Evolutionary conservation across 2,797 vertebrate species (phyloP), one percentile per base, ranked within the genome.

Genomic region (Urophycis tenuis): DNA sequence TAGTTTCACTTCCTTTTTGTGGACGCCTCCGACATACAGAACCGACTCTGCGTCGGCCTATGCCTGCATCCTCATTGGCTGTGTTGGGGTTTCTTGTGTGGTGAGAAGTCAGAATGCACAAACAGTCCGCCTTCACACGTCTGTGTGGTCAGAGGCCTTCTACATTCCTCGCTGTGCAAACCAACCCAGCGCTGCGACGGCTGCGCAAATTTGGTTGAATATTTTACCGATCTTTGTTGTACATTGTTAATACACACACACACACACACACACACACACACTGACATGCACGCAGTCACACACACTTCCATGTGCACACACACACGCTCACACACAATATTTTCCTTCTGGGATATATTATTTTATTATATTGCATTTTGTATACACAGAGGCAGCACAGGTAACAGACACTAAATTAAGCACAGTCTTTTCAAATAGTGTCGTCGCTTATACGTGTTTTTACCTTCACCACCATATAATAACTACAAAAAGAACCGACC

Each of bases 1-100:
- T n/a, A 36, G 9, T 35, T 35, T 32, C 71, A 22, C 49, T 74
- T 31, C 35, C 35, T n/a, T n/a, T 22, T 64, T 80, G n/a, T n/a
- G n/a, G 29, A 41, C 72, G 30, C 74, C 33, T 5, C 75, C 69
- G 30, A 29, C 74, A 78, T 77, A 39, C 71, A 75, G 60, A 67
- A 67, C 60, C 11, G 53, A n/a, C n/a, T 25, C 53, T 19, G 11
- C 53, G n/a, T 25, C 60, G 14, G 4, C 25, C 60, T 29, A 12
- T 67, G 70, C 72, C 33, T 25, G 75, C 30, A 22, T 31, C 45
- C 22, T 29, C 33, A 74, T 35, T 83, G 87, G 88, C 85, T 90
- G 87, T 92, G 81, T 92, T 91, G 90, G 90, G 77, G 77, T 79
- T 84, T 80, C 74, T 81, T 82, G 64, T 77, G 78, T 84, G 80